Percentiles rank a stretch among this genome's conserved stretches.
Conservation (phyloP, 2,888 invertebrate genomes). For the Drosophila melanosoma region DNA sequence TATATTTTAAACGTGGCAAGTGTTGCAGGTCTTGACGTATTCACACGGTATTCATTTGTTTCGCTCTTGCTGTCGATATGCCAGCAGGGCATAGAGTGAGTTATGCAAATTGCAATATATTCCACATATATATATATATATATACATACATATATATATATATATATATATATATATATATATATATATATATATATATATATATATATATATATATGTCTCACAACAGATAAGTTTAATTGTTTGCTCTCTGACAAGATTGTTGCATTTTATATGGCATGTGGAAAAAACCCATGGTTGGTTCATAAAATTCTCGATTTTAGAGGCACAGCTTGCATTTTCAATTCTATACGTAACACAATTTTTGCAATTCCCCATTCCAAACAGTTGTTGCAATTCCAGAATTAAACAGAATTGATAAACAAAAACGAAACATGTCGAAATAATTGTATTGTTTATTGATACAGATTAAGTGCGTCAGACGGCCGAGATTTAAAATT, state of each 20-base stretch:
- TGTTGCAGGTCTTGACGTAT: slow-evolving; percentile 7
- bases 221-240: slow-evolving; percentile 22
- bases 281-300: slow-evolving; percentile 11
- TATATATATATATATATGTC: slow-evolving; percentile 3
- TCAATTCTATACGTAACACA: not conserved
- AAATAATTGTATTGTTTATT: slow-evolving; percentile 1
- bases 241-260: slow-evolving; percentile 8
- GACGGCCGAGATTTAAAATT: not conserved
- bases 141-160: no score
- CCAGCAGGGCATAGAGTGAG: not conserved
- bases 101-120: slow-evolving; percentile 23
- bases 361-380: not conserved
- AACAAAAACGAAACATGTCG: not conserved
- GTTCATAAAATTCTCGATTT: not conserved
- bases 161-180: no score
- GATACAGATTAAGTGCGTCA: slow-evolving; percentile 4
- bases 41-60: slow-evolving; percentile 14
- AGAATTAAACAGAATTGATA: not conserved
- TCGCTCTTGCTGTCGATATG: slow-evolving; percentile 4
- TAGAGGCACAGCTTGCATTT: not conserved
- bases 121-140: slow-evolving; percentile 4
- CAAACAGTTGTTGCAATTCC: not conserved
- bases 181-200: slow-evolving; percentile 28
- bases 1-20: slow-evolving; percentile 7
- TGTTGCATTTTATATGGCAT: slow-evolving; percentile 15